Evolutionary conservation across 2,888 invertebrate genomes (phyloP).

Genomic region (Scaptomyza caliginosa): DNA sequence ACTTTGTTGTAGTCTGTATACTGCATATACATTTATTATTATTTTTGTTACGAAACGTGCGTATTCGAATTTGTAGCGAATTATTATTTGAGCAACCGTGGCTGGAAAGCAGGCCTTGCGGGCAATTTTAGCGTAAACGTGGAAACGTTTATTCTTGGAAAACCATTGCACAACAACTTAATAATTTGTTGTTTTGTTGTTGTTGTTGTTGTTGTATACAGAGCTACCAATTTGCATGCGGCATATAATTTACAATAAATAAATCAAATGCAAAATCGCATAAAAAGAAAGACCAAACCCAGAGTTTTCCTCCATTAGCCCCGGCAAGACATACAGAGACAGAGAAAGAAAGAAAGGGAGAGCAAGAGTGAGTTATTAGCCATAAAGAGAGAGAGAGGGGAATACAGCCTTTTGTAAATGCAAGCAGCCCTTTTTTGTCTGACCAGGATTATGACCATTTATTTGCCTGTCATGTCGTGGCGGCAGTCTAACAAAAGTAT

Average conservation of each 20-base stretch:
- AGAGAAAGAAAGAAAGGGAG: conserved; percentile 29
- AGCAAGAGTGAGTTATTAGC: conserved; percentile 60
- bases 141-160: conserved; percentile 65
- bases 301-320: conserved; percentile 9
- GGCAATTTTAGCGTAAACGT: conserved; percentile 38
- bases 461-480: conserved; percentile 67
- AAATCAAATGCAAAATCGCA: conserved; percentile 76
- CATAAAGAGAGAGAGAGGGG: not conserved
- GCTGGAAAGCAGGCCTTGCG: conserved; percentile 12
- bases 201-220: conserved; percentile 1
- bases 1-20: not conserved
- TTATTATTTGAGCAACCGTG: conserved; percentile 63
- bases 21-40: conserved; percentile 28
- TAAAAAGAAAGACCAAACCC: conserved; percentile 47
- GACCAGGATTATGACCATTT: conserved; percentile 76
- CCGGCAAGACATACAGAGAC: conserved; percentile 29
- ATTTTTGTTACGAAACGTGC: conserved; percentile 70
- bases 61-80: conserved; percentile 74
- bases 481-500: conserved; percentile 53
- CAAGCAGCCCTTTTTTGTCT: conserved; percentile 66
- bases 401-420: conserved; percentile 36
- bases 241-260: conserved; percentile 70
- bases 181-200: conserved; percentile 43
- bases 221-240: conserved; percentile 71
- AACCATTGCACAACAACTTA: conserved; percentile 68